Evolutionary conservation across 2,888 invertebrate species (phyloP).

Genomic region (Podabrus alpinus): DNA sequence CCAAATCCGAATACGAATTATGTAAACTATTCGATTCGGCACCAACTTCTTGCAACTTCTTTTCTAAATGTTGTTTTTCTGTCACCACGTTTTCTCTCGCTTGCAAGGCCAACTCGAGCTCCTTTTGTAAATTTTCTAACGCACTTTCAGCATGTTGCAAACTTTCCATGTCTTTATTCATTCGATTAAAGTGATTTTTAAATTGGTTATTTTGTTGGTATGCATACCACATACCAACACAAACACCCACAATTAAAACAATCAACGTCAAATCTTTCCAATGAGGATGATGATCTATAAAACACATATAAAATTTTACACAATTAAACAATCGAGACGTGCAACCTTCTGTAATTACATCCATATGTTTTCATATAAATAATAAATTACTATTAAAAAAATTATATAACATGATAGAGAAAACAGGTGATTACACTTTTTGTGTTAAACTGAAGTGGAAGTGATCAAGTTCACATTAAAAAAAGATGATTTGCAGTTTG

Average conservation of each 20-base stretch:
- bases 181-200: constrained; percentile 81
- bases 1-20: constrained; percentile 79
- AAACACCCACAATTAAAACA: constrained; percentile 79
- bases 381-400: not conserved
- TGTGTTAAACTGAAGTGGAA: not conserved
- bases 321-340: not conserved
- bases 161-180: constrained; percentile 94
- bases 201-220: constrained; percentile 88
- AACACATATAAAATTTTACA: constrained; percentile 4
- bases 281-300: constrained; percentile 50
- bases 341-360: constrained; percentile 5
- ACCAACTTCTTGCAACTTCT: constrained; percentile 77
- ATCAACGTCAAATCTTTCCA: constrained; percentile 91
- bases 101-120: constrained; percentile 80
- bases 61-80: constrained; percentile 81
- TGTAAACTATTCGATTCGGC: constrained; percentile 64
- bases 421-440: not conserved
- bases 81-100: constrained; percentile 82
- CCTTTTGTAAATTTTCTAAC: constrained; percentile 81
- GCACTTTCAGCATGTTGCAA: constrained; percentile 88
- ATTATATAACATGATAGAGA: not conserved
- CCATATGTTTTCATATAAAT: constrained; percentile 1
- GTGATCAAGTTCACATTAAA: not conserved
- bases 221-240: constrained; percentile 90
- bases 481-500: constrained; percentile 20